phyloP scores from a whole-genome alignment of 2,888 invertebrate genomes.

The Cephus rjabovi region DNA sequence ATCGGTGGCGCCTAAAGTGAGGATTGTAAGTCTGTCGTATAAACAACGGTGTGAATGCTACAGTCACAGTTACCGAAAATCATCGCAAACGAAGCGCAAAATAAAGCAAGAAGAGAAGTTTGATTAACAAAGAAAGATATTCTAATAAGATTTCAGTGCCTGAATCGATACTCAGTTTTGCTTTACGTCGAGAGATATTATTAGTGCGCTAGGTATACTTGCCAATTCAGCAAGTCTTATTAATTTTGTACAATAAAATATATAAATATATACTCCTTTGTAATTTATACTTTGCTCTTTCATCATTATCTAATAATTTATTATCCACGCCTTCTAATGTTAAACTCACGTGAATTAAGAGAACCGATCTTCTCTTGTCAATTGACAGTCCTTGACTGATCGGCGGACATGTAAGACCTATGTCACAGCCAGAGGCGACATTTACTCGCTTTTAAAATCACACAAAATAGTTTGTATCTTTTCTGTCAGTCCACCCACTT shows the following conservation, averaged over 20 bases:
- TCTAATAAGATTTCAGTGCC: not conserved
- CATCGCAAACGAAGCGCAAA: not conserved
- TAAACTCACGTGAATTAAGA: slow-evolving; percentile 22
- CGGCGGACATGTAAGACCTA: slow-evolving; percentile 61
- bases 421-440: slow-evolving; percentile 53
- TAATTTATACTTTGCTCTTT: not conserved
- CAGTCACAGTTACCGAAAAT: not conserved
- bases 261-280: not conserved
- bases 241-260: not conserved
- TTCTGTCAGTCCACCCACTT: slow-evolving; percentile 25
- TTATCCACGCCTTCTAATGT: not conserved
- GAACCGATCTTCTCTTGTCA: slow-evolving; percentile 43
- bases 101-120: not conserved
- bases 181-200: not conserved
- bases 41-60: not conserved
- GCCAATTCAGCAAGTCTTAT: not conserved
- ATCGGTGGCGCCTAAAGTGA: not conserved
- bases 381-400: slow-evolving; percentile 53
- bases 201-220: too few relatives aligned
- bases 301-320: not conserved
- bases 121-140: not conserved
- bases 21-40: not conserved
- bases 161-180: not conserved
- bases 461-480: slow-evolving; percentile 49
- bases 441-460: slow-evolving; percentile 52